Base-by-base conservation (phyloP, 2,113 vertebrate species). In the Chloropsis hardwickii region DNA sequence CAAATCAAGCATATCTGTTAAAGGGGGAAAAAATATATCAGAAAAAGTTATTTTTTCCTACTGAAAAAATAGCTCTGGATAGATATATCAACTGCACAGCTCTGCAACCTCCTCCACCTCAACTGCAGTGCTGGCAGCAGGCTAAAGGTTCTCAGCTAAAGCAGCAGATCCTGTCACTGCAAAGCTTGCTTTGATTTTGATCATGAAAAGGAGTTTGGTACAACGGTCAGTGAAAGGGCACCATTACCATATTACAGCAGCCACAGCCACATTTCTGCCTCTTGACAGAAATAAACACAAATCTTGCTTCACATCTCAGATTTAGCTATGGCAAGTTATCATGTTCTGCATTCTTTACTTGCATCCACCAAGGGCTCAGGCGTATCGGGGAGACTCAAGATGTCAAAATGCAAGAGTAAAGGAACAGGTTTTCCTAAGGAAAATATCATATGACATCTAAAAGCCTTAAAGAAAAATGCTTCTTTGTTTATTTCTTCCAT, bases 91-190 rank as follows among this genome's bases (percentile, higher is more conserved):
- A 76, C 62, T 60, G 73, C 80, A 86, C 25, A 92, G 54, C n/a
- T 85, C 91, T 16, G 23, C 64, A 70, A 89, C 78, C 8, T 27
- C 92, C 82, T 92, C 73, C 90, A 85, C 62, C 87, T 77, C 70
- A 35, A 90, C 93, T 96, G 91, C 72, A 64, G 92, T 53, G 70
- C 9, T 95, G 94, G 94, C 93, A 88, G 81, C 70, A 14, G 5
- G 64, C 47, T 80, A 64, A 89, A 76, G 64, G 86, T 72, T 94
- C 47, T 78, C 58, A 22, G 91, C 60, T 4, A 31, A 37, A 60
- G 58, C 7, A 66, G 82, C 81, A 91, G 73, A 81, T 61, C 48
- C 81, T 35, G 74, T 57, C 74, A 37, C 92, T 90, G 51, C 81
- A 77, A 90, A 80, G 94, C 91, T 83, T 89, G n/a, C 62, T 87